Conservation (phyloP, 2,113 vertebrate genomes). For the Peromyscus polionotus region DNA sequence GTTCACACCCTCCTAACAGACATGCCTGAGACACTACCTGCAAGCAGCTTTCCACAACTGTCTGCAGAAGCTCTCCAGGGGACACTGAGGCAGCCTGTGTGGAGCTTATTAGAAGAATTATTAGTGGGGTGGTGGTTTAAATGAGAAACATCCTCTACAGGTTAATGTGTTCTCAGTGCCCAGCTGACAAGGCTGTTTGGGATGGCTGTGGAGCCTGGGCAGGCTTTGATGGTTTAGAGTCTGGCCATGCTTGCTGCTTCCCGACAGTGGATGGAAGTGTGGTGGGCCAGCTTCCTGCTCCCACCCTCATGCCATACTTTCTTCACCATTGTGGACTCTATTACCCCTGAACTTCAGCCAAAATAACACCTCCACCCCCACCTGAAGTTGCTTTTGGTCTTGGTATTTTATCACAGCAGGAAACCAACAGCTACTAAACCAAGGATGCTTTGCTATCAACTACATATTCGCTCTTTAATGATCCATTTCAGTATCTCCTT, state of each 20-base stretch:
- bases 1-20: background rate
- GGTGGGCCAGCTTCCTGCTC: background rate
- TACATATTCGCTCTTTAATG: fast-evolving
- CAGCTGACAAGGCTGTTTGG: background rate
- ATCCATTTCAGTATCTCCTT: background rate
- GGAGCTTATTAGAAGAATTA: background rate
- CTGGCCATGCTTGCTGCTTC: background rate
- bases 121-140: background rate
- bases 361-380: background rate
- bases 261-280: background rate
- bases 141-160: background rate
- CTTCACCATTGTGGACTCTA: background rate
- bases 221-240: background rate
- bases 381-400: background rate
- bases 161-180: background rate
- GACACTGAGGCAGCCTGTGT: background rate
- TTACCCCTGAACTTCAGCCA: background rate
- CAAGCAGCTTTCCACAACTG: background rate
- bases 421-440: background rate
- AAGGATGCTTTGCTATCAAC: background rate
- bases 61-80: background rate
- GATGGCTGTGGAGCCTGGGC: background rate
- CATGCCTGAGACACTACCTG: background rate
- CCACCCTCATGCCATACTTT: background rate
- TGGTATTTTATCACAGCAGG: background rate